phyloP scores from a whole-genome alignment of 2,797 vertebrate genomes.

The Mormyrops attenuatus region DNA sequence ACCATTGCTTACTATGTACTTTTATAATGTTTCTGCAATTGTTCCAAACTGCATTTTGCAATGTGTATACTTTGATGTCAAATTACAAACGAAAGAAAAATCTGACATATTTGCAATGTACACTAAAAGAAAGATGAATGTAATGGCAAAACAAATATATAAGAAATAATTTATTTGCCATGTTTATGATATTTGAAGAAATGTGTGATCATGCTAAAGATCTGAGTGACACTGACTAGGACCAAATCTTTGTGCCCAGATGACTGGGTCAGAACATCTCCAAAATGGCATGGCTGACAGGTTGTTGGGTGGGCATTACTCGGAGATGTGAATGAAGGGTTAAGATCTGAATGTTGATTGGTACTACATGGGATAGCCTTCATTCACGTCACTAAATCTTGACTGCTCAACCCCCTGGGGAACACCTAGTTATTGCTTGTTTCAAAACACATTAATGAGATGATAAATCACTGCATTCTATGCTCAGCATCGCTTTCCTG shows the following conservation, averaged over 20 bases:
- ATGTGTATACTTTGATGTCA: no score
- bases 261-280: background rate
- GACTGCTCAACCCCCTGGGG: background rate
- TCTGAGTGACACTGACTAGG: background rate
- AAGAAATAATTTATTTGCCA: no score
- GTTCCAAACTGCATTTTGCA: no score
- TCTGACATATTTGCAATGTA: no score
- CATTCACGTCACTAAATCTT: background rate
- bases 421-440: no score
- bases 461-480: background rate
- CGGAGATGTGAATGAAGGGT: background rate
- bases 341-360: background rate
- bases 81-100: no score
- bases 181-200: no score
- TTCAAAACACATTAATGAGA: background rate
- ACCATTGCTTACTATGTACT: no score
- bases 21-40: no score
- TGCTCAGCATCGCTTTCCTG: background rate
- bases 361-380: background rate
- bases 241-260: background rate
- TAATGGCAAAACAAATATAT: no score
- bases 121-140: no score
- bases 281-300: background rate
- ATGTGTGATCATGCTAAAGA: background rate
- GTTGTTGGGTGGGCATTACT: background rate